Evolutionary conservation across 2,113 vertebrate species (phyloP).

Genomic region (Mobula birostris): DNA sequence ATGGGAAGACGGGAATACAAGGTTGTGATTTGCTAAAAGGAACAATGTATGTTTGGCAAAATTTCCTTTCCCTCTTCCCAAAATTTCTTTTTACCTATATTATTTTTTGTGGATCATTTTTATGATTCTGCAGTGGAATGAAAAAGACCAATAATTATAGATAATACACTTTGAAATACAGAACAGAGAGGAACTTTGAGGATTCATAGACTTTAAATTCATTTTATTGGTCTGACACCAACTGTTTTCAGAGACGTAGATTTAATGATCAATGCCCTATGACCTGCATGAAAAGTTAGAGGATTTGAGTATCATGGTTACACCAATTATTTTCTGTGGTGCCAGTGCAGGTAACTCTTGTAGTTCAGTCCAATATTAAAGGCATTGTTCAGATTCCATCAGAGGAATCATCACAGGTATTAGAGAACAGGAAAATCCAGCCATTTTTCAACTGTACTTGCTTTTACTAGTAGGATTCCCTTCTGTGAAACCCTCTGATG

Average conservation of each 20-base stretch:
- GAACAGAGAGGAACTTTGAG: background rate
- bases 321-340: background rate
- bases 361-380: background rate
- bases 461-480: background rate
- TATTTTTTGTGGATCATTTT: background rate
- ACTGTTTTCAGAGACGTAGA: background rate
- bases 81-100: background rate
- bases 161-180: background rate
- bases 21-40: background rate
- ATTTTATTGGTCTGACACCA: constrained; percentile 1
- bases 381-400: background rate
- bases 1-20: background rate
- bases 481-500: background rate
- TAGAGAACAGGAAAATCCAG: background rate
- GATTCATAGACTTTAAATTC: background rate
- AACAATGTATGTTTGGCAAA: background rate
- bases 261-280: constrained; percentile 6
- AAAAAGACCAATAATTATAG: background rate
- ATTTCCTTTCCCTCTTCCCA: background rate
- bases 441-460: background rate
- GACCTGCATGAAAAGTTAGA: background rate
- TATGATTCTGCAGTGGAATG: background rate
- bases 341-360: background rate
- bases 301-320: background rate
- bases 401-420: background rate